A percentile compares a stretch with the other conserved stretches of the same genome.
Conservation (phyloP, 37 sponge, comb jelly and placozoan species). For the Ianthella basta region DNA sequence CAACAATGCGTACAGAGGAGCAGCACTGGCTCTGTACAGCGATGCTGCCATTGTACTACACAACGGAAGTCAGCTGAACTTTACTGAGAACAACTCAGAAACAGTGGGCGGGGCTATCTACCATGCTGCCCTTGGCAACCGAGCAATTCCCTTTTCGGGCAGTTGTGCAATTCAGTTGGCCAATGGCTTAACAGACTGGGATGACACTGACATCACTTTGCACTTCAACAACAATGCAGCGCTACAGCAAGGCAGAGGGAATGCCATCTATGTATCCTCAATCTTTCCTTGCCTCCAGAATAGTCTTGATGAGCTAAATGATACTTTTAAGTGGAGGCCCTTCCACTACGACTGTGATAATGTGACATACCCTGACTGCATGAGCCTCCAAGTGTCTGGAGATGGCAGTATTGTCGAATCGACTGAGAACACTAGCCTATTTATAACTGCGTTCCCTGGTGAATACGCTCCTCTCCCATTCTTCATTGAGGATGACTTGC, state of each 20-base stretch:
- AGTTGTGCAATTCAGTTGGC: constrained; percentile 50
- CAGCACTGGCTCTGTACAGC: constrained; percentile 36
- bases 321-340: constrained; percentile 29
- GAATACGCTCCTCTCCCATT: constrained; percentile 25
- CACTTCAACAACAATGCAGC: constrained; percentile 50
- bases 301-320: background rate
- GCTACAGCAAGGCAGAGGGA: background rate
- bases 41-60: constrained; percentile 14
- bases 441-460: constrained; percentile 44
- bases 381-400: background rate
- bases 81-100: constrained; percentile 41
- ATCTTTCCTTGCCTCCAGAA: constrained; percentile 43
- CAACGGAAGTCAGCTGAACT: constrained; percentile 8
- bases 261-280: constrained; percentile 60
- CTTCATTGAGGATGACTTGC: constrained; percentile 32
- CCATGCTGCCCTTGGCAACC: constrained; percentile 27
- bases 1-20: constrained; percentile 17
- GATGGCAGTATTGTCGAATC: background rate
- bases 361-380: background rate
- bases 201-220: constrained; percentile 35
- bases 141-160: background rate
- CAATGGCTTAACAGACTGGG: constrained; percentile 11
- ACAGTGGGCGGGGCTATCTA: constrained; percentile 60
- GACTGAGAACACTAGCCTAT: too few relatives aligned
- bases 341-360: background rate